Conservation (phyloP, 2,888 invertebrate species). For the Pyrrhia umbra region DNA sequence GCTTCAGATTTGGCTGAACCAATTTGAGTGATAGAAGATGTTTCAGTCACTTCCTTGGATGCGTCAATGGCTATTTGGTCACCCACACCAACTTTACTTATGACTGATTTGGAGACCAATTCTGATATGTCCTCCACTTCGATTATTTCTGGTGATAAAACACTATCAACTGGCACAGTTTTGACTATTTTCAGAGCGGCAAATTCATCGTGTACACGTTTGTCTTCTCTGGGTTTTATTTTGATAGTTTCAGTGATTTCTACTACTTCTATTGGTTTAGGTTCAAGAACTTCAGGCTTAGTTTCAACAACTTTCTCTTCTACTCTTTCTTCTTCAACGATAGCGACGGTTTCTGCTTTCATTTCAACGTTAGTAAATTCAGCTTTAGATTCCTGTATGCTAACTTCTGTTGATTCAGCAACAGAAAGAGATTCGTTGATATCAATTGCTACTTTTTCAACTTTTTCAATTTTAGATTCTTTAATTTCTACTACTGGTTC, state of each 20-base stretch:
- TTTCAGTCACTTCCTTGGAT: conserved; percentile 21
- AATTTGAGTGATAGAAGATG: conserved; percentile 30
- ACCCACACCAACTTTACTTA: conserved; percentile 40
- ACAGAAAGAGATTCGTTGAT: conserved; percentile 56
- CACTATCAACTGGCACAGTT: conserved; percentile 56
- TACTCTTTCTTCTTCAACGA: conserved; percentile 28
- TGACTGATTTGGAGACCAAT: conserved; percentile 28
- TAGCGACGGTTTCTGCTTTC: conserved; percentile 33
- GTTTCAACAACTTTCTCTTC: conserved; percentile 21
- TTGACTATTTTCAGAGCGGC: conserved; percentile 70
- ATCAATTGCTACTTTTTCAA: conserved; percentile 60
- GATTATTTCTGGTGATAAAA: conserved; percentile 54
- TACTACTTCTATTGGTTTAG: conserved; percentile 47
- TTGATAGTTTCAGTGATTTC: conserved; percentile 49
- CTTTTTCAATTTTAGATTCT: conserved; percentile 60
- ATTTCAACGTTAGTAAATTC: conserved; percentile 40
- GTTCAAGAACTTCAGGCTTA: conserved; percentile 29
- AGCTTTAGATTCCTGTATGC: conserved; percentile 44
- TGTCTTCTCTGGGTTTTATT: conserved; percentile 45
- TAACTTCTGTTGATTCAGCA: conserved; percentile 45
- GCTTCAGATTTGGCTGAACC: conserved; percentile 11
- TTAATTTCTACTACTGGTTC: conserved; percentile 56
- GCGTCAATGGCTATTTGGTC: conserved; percentile 38
- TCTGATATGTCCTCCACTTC: conserved; percentile 61
- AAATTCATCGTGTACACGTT: conserved; percentile 61